Evolutionary conservation across 2,888 invertebrate species (phyloP), one percentile per base, ranked within the genome.

Genomic region (Alentia gelatinosa): DNA sequence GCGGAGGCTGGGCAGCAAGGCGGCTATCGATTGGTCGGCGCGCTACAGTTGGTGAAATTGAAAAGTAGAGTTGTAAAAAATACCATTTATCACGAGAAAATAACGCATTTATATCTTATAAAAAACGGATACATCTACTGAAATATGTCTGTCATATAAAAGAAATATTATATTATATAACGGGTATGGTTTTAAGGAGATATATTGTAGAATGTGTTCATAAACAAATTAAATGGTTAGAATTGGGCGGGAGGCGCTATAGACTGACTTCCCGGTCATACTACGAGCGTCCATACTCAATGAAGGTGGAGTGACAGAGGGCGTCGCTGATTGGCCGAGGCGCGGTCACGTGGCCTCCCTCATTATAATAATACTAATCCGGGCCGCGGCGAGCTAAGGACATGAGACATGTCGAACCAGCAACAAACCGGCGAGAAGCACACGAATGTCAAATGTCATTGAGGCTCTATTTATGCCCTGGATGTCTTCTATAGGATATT

Each of bases 241-340:
- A n/a, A n/a, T n/a, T n/a, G n/a, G 56, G 56, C n/a, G 56, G 1
- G 23, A n/a, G n/a, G 56, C 19, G 56, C 56, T 56, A 1, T 56
- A 56, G 56, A 30, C 30, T 9, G 68, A 12, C 26, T 68, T 68
- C 68, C 68, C 68, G 68, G 68, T 68, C 30, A 26, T 30, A 68
- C 68, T 68, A 68, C 68, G 26, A 68, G 68, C 68, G 68, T 74
- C 30, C 39, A 79, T 68, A 12, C 79, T 35, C 79, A 79, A 79
- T 79, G 79, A 86, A 86, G 86, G 86, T 86, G 86, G 86, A 86
- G 86, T 86, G 86, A 86, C 50, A 86, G 86, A 47, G 86, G 26
- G 15, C 19, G 30, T 1, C 26, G 26, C 86, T 86, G 47, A 86
- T 86, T 86, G 86, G 86, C 30, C 33, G 86, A 50, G 30, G 19